These are phyloP conservation scores for Asbolus verrucosus DNA, from an alignment of 1,140 invertebrate species.

Conservation along the genomic window DNA sequence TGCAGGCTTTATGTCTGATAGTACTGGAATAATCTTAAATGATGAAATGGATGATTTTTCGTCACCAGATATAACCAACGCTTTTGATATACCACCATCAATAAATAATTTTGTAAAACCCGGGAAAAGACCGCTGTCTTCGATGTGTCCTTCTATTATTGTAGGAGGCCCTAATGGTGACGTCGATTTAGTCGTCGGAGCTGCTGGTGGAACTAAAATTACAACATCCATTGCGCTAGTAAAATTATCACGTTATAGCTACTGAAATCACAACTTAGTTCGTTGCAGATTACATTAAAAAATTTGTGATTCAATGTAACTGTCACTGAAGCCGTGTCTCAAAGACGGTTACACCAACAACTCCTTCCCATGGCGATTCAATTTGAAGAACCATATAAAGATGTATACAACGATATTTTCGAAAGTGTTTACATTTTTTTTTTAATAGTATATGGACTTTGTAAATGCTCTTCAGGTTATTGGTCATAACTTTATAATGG, in stretches of 20 bases:
- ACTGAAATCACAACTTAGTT: neutral
- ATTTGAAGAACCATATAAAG: slow-evolving; percentile 67
- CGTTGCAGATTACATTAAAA: slow-evolving; percentile 65
- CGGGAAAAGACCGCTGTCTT: slow-evolving; percentile 88
- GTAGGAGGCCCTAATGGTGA: slow-evolving; percentile 74
- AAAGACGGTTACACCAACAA: slow-evolving; percentile 67
- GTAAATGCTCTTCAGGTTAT: neutral
- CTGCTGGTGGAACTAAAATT: slow-evolving; percentile 91
- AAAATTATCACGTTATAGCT: slow-evolving; percentile 51
- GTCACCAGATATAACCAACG: slow-evolving; percentile 81
- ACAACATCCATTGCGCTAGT: slow-evolving; percentile 83
- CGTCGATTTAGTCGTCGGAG: slow-evolving; percentile 81
- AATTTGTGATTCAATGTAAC: slow-evolving; percentile 55
- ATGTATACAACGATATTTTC: neutral
- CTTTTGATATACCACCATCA: slow-evolving; percentile 82
- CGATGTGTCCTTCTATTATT: slow-evolving; percentile 89
- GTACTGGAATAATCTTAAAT: slow-evolving; percentile 95
- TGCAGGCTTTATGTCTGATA: too few relatives aligned
- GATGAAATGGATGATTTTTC: slow-evolving; percentile 98
- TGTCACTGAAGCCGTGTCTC: slow-evolving; percentile 55
- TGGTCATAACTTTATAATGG: neutral
- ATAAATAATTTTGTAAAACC: slow-evolving; percentile 83
- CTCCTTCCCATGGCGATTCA: slow-evolving; percentile 76
- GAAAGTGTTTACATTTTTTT: neutral
- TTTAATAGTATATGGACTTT: neutral